phyloP scores from a whole-genome alignment of 2,888 invertebrate species.

The Cryptus armator region DNA sequence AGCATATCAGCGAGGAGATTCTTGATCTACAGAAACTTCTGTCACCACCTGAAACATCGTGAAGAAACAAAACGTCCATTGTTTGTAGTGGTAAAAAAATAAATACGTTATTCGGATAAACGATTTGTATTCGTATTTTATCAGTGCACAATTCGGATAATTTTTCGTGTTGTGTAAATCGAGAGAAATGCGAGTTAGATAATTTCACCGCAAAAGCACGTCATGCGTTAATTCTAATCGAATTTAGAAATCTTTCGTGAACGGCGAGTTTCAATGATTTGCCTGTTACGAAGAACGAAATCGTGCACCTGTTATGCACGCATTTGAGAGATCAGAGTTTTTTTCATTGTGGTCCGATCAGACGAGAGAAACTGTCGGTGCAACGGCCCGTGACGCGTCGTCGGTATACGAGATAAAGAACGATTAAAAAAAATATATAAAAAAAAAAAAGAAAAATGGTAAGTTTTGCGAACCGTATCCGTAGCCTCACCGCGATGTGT shows the following conservation, averaged over 20 bases:
- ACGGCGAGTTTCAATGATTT: neutral
- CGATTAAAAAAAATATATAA: constrained; percentile 12
- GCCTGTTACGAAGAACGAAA: constrained; percentile 38
- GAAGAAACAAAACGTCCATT: constrained; percentile 30
- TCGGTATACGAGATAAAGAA: constrained; percentile 21
- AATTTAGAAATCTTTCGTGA: constrained; percentile 7
- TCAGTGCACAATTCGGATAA: neutral
- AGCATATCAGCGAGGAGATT: constrained; percentile 79
- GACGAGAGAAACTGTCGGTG: constrained; percentile 70
- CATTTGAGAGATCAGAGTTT: constrained; percentile 45
- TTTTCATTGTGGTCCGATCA: constrained; percentile 57
- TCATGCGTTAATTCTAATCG: constrained; percentile 11
- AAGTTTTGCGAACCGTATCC: constrained; percentile 2
- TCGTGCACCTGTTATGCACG: constrained; percentile 63
- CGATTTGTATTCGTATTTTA: neutral
- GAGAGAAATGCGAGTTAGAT: neutral
- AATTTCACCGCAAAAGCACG: constrained; percentile 1
- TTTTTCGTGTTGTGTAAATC: neutral
- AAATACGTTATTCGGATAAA: neutral
- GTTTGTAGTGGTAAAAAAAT: neutral
- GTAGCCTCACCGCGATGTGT: constrained; percentile 45
- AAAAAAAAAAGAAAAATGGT: constrained; percentile 1
- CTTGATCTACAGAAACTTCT: constrained; percentile 76
- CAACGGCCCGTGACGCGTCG: constrained; percentile 72
- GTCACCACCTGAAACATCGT: constrained; percentile 78